phyloP scores from a whole-genome alignment of 2,797 vertebrate species.

The Balearica regulorum region DNA sequence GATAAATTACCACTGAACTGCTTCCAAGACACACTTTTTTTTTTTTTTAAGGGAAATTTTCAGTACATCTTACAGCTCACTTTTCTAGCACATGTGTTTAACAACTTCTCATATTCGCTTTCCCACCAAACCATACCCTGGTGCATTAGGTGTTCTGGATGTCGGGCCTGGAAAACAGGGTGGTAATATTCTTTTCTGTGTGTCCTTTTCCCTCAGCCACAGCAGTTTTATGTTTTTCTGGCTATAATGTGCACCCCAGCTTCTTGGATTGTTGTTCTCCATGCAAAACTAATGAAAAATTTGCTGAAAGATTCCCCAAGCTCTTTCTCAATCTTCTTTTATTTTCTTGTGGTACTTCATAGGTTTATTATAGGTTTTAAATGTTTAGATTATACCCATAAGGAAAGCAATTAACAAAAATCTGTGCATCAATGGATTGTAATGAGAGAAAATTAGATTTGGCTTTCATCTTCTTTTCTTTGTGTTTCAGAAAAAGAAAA shows the following conservation, averaged over 20 bases:
- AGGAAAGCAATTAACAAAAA: slow-evolving; percentile 31
- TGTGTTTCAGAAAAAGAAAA: not conserved
- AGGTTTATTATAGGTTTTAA: slow-evolving; percentile 25
- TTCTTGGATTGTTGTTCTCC: not conserved
- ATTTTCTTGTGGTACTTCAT: not conserved
- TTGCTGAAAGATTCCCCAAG: not conserved
- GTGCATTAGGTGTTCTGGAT: not conserved
- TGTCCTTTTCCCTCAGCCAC: not conserved
- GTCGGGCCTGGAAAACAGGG: not conserved
- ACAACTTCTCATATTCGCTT: not conserved
- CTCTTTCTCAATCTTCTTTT: not conserved
- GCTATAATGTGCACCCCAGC: not conserved
- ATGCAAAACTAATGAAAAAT: not conserved
- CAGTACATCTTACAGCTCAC: not conserved
- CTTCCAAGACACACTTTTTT: not conserved
- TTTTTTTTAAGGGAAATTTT: not conserved
- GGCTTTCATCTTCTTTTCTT: slow-evolving; percentile 1
- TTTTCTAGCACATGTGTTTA: not conserved
- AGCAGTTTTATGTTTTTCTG: not conserved
- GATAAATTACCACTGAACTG: not conserved
- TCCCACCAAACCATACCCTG: not conserved
- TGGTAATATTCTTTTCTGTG: not conserved
- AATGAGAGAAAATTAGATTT: slow-evolving; percentile 40
- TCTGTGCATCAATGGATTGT: not conserved
- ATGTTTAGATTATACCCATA: not conserved